These are phyloP conservation scores for Ctenomys sociabilis DNA, from an alignment of 2,113 vertebrate species.

Conservation along the genomic window DNA sequence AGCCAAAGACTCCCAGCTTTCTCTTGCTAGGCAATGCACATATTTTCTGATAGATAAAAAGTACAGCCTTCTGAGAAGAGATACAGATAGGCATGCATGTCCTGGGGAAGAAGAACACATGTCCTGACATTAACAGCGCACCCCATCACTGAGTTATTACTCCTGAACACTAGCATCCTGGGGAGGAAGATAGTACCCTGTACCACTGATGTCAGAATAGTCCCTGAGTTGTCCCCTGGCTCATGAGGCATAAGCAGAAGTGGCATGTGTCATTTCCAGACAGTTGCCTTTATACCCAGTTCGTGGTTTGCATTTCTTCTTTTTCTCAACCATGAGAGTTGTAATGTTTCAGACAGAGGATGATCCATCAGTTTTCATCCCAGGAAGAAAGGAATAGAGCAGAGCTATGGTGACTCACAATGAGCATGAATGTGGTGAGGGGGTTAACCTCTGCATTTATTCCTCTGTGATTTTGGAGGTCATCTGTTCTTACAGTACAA, in stretches of 20 bases:
- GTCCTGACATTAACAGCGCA: neutral
- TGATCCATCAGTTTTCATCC: neutral
- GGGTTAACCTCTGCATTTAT: neutral
- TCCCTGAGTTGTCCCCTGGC: neutral
- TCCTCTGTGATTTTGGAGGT: neutral
- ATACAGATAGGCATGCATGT: neutral
- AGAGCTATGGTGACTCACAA: neutral
- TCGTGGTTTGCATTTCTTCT: slow-evolving; percentile 54
- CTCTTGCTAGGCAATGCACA: neutral
- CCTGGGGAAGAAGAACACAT: neutral
- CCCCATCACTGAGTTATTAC: neutral
- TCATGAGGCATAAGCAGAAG: slow-evolving; percentile 31
- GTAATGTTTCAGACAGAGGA: neutral
- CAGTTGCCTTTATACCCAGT: neutral
- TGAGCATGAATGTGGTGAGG: neutral
- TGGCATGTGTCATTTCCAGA: slow-evolving; percentile 21
- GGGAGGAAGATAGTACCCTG: neutral
- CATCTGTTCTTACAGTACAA: neutral
- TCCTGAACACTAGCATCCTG: neutral
- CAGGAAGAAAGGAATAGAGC: neutral
- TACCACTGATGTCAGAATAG: neutral
- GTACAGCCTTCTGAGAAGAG: neutral
- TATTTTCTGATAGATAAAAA: neutral
- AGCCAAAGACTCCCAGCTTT: neutral
- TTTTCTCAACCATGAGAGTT: neutral